These are phyloP conservation scores for Enteromius anoplus DNA, from an alignment of 2,797 vertebrate genomes.

Conservation along the genomic window DNA sequence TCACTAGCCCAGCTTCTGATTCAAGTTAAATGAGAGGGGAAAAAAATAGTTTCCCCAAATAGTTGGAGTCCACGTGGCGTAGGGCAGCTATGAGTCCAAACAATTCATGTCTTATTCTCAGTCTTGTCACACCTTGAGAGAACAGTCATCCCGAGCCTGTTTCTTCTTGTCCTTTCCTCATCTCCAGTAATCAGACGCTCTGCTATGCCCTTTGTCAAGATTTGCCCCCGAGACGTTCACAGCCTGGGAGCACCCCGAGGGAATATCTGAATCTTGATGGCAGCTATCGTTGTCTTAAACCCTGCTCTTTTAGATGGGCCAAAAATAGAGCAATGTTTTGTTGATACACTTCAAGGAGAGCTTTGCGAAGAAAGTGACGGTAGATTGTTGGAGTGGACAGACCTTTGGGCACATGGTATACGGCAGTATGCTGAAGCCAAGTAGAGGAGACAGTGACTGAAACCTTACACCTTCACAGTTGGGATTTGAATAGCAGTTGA, in stretches of 20 bases:
- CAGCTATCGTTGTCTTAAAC: constrained; percentile 36
- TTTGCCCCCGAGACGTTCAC: constrained; percentile 25
- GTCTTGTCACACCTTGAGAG: constrained; percentile 30
- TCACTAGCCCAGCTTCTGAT: not conserved
- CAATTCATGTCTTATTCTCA: constrained; percentile 38
- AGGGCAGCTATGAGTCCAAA: constrained; percentile 38
- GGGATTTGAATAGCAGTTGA: constrained; percentile 76
- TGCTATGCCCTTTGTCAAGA: constrained; percentile 39
- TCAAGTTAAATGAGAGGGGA: constrained; percentile 8
- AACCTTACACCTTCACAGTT: constrained; percentile 57
- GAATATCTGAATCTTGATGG: constrained; percentile 45
- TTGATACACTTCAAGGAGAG: not conserved
- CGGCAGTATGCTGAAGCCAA: not conserved
- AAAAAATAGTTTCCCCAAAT: not conserved
- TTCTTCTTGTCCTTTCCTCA: constrained; percentile 33
- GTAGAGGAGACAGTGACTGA: constrained; percentile 53
- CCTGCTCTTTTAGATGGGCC: constrained; percentile 1
- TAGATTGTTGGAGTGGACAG: constrained; percentile 1
- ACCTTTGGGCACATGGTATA: constrained; percentile 17
- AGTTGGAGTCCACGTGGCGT: constrained; percentile 17
- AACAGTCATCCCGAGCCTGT: constrained; percentile 42
- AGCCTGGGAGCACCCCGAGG: constrained; percentile 39
- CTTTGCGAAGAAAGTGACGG: not conserved
- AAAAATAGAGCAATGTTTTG: not conserved
- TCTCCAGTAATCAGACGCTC: constrained; percentile 39